Evolutionary conservation across 2,797 vertebrate genomes (phyloP).

Genomic region (Peromyscus aztecus): DNA sequence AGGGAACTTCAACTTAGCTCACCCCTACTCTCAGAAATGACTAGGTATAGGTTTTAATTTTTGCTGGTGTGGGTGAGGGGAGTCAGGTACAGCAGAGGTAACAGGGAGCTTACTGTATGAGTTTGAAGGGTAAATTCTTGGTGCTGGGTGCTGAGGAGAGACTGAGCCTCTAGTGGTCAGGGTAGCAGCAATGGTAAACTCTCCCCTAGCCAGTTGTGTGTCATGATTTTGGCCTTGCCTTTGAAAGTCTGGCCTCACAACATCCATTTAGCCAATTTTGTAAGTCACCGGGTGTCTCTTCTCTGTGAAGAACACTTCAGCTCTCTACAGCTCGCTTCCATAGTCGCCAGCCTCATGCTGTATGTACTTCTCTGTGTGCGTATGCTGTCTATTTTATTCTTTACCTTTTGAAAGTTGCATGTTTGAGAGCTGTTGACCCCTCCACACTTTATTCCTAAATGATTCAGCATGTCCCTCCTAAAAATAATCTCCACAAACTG

Average conservation of each 20-base stretch:
- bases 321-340: background rate
- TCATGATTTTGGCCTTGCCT: background rate
- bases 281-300: background rate
- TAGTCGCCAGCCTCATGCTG: background rate
- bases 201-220: background rate
- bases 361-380: background rate
- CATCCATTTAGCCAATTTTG: background rate
- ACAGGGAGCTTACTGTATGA: background rate
- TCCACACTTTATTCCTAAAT: constrained; percentile 9
- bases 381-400: background rate
- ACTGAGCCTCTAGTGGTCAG: background rate
- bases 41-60: background rate
- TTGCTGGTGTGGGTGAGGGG: background rate
- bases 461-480: background rate
- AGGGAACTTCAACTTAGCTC: background rate
- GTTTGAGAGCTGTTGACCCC: background rate
- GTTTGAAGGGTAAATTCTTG: background rate
- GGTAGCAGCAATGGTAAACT: too few species aligned
- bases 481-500: background rate
- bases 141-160: background rate
- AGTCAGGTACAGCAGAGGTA: background rate
- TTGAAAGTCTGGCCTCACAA: background rate
- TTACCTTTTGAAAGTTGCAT: background rate
- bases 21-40: background rate
- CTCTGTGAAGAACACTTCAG: background rate